phyloP scores from a whole-genome alignment of 1,140 invertebrate species.

The Aplysia californica region DNA sequence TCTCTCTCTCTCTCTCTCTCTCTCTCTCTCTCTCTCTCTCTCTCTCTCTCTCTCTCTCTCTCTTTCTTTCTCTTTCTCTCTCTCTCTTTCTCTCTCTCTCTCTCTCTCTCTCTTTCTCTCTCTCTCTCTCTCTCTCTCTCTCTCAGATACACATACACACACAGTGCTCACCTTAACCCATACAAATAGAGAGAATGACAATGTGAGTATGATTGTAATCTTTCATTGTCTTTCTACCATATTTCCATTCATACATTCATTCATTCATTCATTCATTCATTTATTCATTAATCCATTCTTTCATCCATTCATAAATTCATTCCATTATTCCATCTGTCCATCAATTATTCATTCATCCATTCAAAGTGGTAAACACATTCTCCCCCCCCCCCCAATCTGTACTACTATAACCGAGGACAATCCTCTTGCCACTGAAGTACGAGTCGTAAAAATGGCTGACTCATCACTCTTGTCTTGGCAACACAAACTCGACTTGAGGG shows the following conservation, averaged over 20 bases:
- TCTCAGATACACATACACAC: too few species aligned
- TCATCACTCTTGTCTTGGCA: too few species aligned
- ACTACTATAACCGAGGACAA: too few species aligned
- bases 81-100: not conserved
- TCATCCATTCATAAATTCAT: too few species aligned
- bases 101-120: not conserved
- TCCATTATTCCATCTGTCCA: too few species aligned
- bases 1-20: not conserved
- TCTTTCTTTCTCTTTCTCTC: not conserved
- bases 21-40: not conserved
- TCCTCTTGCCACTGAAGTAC: too few species aligned
- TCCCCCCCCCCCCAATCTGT: too few species aligned
- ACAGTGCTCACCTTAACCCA: not conserved
- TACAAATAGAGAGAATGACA: not conserved
- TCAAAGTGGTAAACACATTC: too few species aligned
- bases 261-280: constrained; percentile 5
- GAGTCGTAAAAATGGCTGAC: too few species aligned
- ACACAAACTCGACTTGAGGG: too few species aligned
- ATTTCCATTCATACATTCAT: not conserved
- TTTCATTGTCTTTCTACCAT: not conserved
- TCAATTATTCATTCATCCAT: too few species aligned
- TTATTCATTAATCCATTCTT: too few species aligned
- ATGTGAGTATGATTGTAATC: not conserved
- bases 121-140: not conserved
- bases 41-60: not conserved